A percentile compares a stretch with the other conserved stretches of the same genome.
Evolutionary conservation across 35 echinoderm and acorn worm species (phyloP).

Genomic region (Hemicentrotus pulcherrimus): DNA sequence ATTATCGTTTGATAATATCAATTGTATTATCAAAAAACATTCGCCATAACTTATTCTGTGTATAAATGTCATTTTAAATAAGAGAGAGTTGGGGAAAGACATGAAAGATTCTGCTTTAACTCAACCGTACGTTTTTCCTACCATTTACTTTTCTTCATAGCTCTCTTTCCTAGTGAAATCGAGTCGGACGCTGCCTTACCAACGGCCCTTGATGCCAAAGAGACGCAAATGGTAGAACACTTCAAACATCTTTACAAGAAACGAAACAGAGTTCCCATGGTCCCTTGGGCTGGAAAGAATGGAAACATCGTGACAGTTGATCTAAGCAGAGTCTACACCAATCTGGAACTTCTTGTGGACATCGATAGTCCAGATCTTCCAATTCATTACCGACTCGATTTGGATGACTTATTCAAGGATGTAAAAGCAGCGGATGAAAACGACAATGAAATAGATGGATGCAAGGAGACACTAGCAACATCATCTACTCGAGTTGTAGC

Average conservation of each 20-base stretch:
- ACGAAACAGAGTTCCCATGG: conserved; percentile 49
- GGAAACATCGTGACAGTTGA: conserved; percentile 14
- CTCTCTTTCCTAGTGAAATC: neutral
- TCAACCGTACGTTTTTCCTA: neutral
- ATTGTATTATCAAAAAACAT: neutral
- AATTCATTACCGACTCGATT: conserved; percentile 33
- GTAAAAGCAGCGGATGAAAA: neutral
- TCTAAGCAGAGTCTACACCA: conserved; percentile 49
- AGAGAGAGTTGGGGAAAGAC: too few species aligned
- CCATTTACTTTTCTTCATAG: neutral
- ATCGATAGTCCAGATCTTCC: conserved; percentile 48
- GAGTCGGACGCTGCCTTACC: neutral
- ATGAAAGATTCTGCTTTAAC: too few species aligned
- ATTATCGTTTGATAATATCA: neutral
- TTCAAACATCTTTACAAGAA: neutral
- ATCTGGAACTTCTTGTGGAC: conserved; percentile 52
- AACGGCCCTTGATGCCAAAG: neutral
- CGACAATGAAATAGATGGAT: neutral
- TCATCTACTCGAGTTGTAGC: conserved; percentile 36
- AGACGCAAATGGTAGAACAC: neutral
- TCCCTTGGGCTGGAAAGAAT: conserved; percentile 55
- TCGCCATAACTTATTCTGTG: neutral
- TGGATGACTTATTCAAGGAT: conserved; percentile 42
- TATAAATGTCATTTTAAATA: too few species aligned
- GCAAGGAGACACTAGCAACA: neutral